Conservation (phyloP, 2,113 vertebrate genomes). For the Leucopsar rothschildi region DNA sequence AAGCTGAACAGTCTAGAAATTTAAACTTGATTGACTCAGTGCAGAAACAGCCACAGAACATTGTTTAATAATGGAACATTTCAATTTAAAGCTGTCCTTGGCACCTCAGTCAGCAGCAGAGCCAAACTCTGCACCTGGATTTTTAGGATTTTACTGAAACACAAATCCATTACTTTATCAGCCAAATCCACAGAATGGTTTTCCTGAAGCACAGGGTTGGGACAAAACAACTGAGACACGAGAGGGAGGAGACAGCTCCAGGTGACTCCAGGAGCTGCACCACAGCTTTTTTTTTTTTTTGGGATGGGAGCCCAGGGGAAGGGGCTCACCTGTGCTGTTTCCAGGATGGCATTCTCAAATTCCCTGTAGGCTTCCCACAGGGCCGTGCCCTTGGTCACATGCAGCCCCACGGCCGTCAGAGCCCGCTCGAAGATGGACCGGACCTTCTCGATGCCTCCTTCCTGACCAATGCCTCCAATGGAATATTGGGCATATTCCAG, state of each 20-base stretch:
- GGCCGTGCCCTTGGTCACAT: slow-evolving; percentile 88
- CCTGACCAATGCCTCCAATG: slow-evolving; percentile 90
- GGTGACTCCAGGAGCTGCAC: background rate
- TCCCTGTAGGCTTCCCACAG: slow-evolving; percentile 95
- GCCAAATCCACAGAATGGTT: background rate
- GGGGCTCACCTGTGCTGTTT: slow-evolving; percentile 84
- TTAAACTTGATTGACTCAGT: background rate
- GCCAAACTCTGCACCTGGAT: background rate
- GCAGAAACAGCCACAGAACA: background rate
- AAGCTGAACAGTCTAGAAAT: background rate
- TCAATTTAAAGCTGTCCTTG: background rate
- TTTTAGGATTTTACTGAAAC: background rate
- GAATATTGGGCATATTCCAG: slow-evolving; percentile 97
- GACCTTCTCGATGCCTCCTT: slow-evolving; percentile 89
- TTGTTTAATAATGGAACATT: background rate
- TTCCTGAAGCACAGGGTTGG: background rate
- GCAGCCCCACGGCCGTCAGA: slow-evolving; percentile 87
- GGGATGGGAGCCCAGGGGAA: background rate
- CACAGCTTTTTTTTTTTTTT: background rate
- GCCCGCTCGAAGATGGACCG: slow-evolving; percentile 90
- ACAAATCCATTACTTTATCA: background rate
- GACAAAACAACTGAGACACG: fast-evolving
- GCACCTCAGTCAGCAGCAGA: background rate
- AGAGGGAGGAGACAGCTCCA: background rate
- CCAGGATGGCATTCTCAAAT: slow-evolving; percentile 92